phyloP scores from a whole-genome alignment of 2,797 vertebrate species.

The Pampus argenteus region DNA sequence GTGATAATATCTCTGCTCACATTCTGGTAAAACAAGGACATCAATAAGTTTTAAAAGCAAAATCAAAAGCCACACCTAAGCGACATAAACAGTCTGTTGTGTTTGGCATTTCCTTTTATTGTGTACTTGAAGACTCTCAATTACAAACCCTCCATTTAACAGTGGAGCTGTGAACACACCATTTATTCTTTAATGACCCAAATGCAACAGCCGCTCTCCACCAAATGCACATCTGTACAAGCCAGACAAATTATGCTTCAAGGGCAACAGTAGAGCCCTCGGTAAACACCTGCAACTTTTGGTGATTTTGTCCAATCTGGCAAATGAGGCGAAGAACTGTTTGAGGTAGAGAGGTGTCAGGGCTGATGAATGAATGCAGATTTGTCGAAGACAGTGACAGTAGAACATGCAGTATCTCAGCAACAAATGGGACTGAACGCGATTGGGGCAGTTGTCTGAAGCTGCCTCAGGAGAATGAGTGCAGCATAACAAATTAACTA shows the following conservation, averaged over 20 bases:
- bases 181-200: constrained; percentile 55
- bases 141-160: constrained; percentile 36
- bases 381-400: constrained; percentile 11
- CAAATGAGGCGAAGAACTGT: constrained; percentile 43
- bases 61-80: background rate
- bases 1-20: background rate
- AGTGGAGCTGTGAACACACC: constrained; percentile 16
- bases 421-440: constrained; percentile 21
- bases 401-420: constrained; percentile 22
- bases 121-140: constrained; percentile 25
- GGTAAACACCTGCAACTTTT: constrained; percentile 45
- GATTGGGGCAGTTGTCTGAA: constrained; percentile 13
- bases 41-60: constrained; percentile 4
- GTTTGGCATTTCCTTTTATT: constrained; percentile 8
- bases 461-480: constrained; percentile 13
- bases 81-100: background rate
- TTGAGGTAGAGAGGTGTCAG: background rate
- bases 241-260: constrained; percentile 22
- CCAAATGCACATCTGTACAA: constrained; percentile 33
- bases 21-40: constrained; percentile 7
- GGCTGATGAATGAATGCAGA: constrained; percentile 31
- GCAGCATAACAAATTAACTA: constrained; percentile 26
- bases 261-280: constrained; percentile 36
- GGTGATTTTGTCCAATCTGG: constrained; percentile 36
- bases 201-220: background rate